phyloP scores from a whole-genome alignment of 2,113 vertebrate species.

The Phoxinus phoxinus region DNA sequence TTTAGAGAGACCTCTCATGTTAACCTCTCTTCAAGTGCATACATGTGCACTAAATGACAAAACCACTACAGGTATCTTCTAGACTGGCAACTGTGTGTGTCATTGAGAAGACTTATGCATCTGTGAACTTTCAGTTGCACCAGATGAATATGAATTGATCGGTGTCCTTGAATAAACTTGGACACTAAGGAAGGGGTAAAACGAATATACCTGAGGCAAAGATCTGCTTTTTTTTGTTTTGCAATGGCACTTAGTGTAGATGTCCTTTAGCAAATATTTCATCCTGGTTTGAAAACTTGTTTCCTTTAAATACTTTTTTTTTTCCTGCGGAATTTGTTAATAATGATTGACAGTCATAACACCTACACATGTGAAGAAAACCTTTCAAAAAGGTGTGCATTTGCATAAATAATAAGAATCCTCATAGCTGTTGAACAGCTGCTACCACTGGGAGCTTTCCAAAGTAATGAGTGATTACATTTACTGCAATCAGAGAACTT shows the following conservation, averaged over 20 bases:
- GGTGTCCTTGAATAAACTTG: neutral
- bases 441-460: slow-evolving; percentile 69
- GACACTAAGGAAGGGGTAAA: neutral
- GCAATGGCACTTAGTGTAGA: neutral
- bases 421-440: slow-evolving; percentile 74
- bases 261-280: neutral
- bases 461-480: slow-evolving; percentile 72
- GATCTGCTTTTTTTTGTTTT: neutral
- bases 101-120: neutral
- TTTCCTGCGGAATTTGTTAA: slow-evolving; percentile 64
- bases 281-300: neutral
- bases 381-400: slow-evolving; percentile 75
- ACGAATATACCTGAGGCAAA: neutral
- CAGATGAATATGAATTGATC: neutral
- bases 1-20: neutral
- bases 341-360: slow-evolving; percentile 79
- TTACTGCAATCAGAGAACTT: slow-evolving; percentile 78
- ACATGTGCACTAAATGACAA: neutral
- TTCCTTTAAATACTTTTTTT: neutral
- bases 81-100: slow-evolving; percentile 3
- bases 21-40: neutral
- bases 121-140: neutral
- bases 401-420: slow-evolving; percentile 78
- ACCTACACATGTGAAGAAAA: slow-evolving; percentile 73
- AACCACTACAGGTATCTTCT: neutral